phyloP scores from a whole-genome alignment of 2,888 invertebrate species.

The Pristionchus arcanus region DNA sequence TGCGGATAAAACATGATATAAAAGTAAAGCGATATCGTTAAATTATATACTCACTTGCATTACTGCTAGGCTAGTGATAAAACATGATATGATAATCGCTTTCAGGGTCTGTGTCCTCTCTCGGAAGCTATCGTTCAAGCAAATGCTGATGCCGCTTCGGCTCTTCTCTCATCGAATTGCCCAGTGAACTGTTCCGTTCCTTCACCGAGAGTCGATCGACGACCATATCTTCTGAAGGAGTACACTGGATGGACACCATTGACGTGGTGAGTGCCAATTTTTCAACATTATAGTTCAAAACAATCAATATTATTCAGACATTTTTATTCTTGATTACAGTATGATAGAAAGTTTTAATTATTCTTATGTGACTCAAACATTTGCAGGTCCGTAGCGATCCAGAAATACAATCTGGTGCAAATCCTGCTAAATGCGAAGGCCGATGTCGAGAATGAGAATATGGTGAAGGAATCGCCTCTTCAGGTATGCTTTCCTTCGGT shows the following conservation, averaged over 20 bases:
- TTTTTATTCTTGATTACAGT: not conserved
- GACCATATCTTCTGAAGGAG: conserved; percentile 57
- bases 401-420: conserved; percentile 79
- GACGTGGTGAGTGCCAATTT: conserved; percentile 55
- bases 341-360: too few species aligned
- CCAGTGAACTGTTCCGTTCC: conserved; percentile 58
- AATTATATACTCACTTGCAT: too few species aligned
- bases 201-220: conserved; percentile 49
- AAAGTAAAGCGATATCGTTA: too few species aligned
- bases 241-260: conserved; percentile 63
- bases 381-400: conserved; percentile 62
- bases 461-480: conserved; percentile 89
- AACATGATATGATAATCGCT: not conserved
- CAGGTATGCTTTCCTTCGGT: too few species aligned
- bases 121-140: conserved; percentile 60
- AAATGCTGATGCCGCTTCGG: conserved; percentile 56
- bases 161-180: conserved; percentile 57
- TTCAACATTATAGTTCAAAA: too few species aligned
- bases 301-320: not conserved
- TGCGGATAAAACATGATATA: too few species aligned
- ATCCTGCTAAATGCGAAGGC: conserved; percentile 87
- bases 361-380: too few species aligned
- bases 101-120: conserved; percentile 59
- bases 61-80: not conserved
- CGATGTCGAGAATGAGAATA: conserved; percentile 84